A percentile compares a stretch with the other conserved stretches of the same genome.
Conservation (phyloP, 2,113 vertebrate genomes). For the Hydrochoerus hydrochaeris region DNA sequence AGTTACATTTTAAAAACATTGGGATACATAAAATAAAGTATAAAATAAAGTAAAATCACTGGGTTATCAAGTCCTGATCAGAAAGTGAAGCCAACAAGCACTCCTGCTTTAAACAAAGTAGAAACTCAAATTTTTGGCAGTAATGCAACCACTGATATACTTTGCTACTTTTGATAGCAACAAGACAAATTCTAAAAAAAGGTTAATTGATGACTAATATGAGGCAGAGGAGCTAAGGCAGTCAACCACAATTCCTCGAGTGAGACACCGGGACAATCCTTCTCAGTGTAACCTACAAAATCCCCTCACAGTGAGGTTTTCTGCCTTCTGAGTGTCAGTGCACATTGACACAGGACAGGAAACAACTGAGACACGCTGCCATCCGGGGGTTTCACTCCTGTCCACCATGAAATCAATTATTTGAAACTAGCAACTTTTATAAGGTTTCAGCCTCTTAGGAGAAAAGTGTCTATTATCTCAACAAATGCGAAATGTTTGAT, state of each 20-base stretch:
- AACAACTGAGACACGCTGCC: not conserved
- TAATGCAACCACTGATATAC: not conserved
- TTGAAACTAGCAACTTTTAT: not conserved
- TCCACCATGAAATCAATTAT: not conserved
- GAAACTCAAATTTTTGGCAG: not conserved
- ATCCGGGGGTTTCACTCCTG: not conserved
- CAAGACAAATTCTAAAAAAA: not conserved
- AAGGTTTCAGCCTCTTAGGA: not conserved
- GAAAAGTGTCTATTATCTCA: not conserved
- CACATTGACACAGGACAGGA: not conserved
- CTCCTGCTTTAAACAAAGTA: constrained; percentile 12
- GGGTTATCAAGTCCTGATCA: not conserved
- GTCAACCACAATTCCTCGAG: not conserved
- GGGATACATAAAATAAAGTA: not conserved
- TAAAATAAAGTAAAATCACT: not conserved
- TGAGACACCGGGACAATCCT: not conserved
- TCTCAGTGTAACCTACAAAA: not conserved
- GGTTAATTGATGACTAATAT: not conserved
- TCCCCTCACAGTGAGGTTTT: not conserved
- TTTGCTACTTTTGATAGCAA: not conserved
- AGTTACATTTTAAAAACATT: not conserved
- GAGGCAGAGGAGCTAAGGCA: not conserved
- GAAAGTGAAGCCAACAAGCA: not conserved
- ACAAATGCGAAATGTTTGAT: not conserved
- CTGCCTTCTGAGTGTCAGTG: not conserved